phyloP scores from a whole-genome alignment of 2,113 vertebrate genomes.

The Corythornis madagascariensis region DNA sequence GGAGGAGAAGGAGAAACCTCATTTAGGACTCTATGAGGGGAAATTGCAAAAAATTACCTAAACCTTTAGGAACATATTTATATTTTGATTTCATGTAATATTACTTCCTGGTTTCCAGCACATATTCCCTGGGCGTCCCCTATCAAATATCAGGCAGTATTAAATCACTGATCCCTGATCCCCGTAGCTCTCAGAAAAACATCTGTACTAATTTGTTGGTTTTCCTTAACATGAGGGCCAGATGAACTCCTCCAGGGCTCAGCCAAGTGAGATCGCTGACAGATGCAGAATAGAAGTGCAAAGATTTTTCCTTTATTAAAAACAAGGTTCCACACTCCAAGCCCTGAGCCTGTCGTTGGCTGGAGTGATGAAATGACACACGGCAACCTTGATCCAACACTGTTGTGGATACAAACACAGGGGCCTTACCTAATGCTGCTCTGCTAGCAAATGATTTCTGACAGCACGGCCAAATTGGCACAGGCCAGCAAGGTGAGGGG shows the following conservation, averaged over 20 bases:
- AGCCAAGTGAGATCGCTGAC: constrained; percentile 67
- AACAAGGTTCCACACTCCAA: constrained; percentile 3
- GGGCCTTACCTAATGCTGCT: background rate
- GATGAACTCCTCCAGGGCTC: constrained; percentile 60
- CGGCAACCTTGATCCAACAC: constrained; percentile 10
- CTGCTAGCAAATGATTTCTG: background rate
- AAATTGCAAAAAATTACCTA: constrained; percentile 71
- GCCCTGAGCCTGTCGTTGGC: background rate
- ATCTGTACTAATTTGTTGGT: constrained; percentile 73
- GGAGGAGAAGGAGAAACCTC: constrained; percentile 9
- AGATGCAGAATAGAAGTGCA: constrained; percentile 52
- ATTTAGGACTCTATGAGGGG: constrained; percentile 57
- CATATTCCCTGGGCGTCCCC: constrained; percentile 55
- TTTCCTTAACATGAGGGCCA: constrained; percentile 66
- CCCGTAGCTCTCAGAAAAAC: constrained; percentile 69
- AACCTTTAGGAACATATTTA: constrained; percentile 74
- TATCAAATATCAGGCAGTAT: constrained; percentile 73
- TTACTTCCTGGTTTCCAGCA: constrained; percentile 71
- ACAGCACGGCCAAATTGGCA: background rate
- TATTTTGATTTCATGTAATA: constrained; percentile 74
- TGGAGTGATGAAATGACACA: constrained; percentile 46
- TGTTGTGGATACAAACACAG: constrained; percentile 41
- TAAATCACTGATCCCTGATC: constrained; percentile 68
- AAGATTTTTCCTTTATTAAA: constrained; percentile 61
- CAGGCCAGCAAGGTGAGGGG: background rate